Evolutionary conservation across 1,140 invertebrate genomes (phyloP).

Genomic region (Lutraria rhynchaena): DNA sequence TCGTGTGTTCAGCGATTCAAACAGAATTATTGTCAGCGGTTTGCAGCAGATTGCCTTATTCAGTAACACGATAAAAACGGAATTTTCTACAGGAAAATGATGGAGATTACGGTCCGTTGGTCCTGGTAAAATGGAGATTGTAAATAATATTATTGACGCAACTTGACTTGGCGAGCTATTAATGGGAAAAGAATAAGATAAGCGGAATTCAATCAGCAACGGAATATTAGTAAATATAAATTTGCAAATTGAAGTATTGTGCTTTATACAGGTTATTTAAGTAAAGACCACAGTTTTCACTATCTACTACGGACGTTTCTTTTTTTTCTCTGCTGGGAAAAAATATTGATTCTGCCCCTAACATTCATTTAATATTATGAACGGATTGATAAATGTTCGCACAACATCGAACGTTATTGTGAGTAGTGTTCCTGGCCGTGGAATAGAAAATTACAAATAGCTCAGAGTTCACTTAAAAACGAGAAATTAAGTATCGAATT

Average conservation of each 20-base stretch:
- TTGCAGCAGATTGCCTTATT: not conserved
- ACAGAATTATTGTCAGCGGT: slow-evolving; percentile 24
- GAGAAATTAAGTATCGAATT: not conserved
- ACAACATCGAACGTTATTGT: no score
- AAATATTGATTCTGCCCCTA: no score
- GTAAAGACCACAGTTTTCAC: not conserved
- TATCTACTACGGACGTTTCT: no score
- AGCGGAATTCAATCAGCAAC: not conserved
- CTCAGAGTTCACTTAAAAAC: not conserved
- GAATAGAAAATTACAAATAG: not conserved
- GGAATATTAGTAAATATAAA: not conserved
- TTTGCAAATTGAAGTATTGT: not conserved
- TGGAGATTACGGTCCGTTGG: not conserved
- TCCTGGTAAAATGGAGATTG: slow-evolving; percentile 13
- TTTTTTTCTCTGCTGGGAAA: no score
- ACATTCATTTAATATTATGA: no score
- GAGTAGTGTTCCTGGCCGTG: not conserved
- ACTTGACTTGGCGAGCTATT: slow-evolving; percentile 1
- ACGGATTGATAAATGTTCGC: no score
- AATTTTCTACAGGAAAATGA: slow-evolving; percentile 14
- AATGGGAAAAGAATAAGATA: slow-evolving; percentile 18
- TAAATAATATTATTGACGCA: slow-evolving; percentile 48
- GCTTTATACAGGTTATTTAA: not conserved
- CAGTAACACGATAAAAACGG: slow-evolving; percentile 12
- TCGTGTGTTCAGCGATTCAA: slow-evolving; percentile 29